Base-by-base conservation (phyloP, 2,797 vertebrate species). In the Prionace glauca region DNA sequence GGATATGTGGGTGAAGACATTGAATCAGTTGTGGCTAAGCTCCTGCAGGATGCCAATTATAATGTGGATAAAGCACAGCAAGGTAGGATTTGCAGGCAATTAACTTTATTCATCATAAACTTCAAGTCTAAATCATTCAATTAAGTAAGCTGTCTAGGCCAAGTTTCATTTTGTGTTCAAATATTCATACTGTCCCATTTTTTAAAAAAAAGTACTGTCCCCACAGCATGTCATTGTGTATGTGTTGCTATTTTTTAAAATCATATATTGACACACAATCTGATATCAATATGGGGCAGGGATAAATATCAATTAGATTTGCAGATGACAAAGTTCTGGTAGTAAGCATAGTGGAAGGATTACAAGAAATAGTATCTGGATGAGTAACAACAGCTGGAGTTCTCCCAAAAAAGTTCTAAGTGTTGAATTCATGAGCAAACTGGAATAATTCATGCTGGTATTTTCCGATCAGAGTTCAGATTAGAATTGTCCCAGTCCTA, bases 1-100 rank as follows among this genome's bases (percentile, higher is more conserved):
- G 99, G 99, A 84, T 99, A 99, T 0, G 99, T 99, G 91, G 99
- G 99, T 79, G 99, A 99, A 96, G 99, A 99, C 96, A 99, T 99
- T 5, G 99, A 99, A 96, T 99, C 99, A 12, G 99, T 99, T 86
- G 98, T 99, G 60, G 99, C 99, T 79, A 99, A 99, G 96, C 98
- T 99, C 95, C 98, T 99, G 96, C 99, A 99, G 95, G 99, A 99
- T 96, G 98, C 99, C 96, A 99, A 99, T 98, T 99, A 99, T 96
- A 99, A 98, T 0, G 98, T 99, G 96, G 99, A 99, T 62, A 99
- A 99, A 97, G 99, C 99, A 96, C 99, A 99, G 95, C 99, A 99
- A 99, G 99, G 99, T 99, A 96, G 95, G 97, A 88, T 29, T 62
- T 65, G 26, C 36, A 2, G 26, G 2, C 67, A 62, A 95, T 95